Conservation (phyloP, 2,797 vertebrate genomes). For the Acanthurus lineatus region DNA sequence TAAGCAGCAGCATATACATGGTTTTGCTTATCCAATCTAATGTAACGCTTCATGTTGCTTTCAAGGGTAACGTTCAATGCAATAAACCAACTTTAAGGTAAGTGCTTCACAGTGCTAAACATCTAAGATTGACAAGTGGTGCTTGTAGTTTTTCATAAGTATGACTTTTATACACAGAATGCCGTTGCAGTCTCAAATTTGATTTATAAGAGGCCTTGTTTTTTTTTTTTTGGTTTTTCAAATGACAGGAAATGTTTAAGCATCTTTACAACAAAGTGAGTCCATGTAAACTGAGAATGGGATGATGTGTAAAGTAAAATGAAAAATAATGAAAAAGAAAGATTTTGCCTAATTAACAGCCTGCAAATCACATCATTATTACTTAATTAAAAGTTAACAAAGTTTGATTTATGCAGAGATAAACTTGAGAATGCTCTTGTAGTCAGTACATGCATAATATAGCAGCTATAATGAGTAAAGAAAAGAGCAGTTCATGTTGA, state of each 20-base stretch:
- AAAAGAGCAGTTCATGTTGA: neutral
- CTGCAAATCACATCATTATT: slow-evolving; percentile 18
- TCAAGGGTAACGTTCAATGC: slow-evolving; percentile 69
- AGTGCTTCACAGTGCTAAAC: slow-evolving; percentile 72
- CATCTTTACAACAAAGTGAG: slow-evolving; percentile 19
- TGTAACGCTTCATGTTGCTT: slow-evolving; percentile 70
- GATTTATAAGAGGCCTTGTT: slow-evolving; percentile 63
- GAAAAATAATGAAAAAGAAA: neutral
- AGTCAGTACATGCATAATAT: slow-evolving; percentile 15
- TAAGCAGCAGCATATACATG: slow-evolving; percentile 43
- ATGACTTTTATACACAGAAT: slow-evolving; percentile 56
- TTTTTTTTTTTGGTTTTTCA: slow-evolving; percentile 22
- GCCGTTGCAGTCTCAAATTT: slow-evolving; percentile 52
- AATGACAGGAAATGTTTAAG: slow-evolving; percentile 14
- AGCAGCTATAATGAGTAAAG: slow-evolving; percentile 36
- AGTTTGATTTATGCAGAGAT: slow-evolving; percentile 12
- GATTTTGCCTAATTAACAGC: slow-evolving; percentile 32
- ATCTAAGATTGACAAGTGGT: slow-evolving; percentile 58
- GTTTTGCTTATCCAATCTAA: slow-evolving; percentile 55
- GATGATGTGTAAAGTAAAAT: slow-evolving; percentile 4
- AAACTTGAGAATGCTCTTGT: slow-evolving; percentile 18
- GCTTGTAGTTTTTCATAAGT: slow-evolving; percentile 72
- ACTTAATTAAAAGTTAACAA: slow-evolving; percentile 1
- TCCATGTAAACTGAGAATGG: neutral
- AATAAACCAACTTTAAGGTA: slow-evolving; percentile 74